Evolutionary conservation across 2,888 invertebrate genomes (phyloP).

Genomic region (Emmelina monodactyla): DNA sequence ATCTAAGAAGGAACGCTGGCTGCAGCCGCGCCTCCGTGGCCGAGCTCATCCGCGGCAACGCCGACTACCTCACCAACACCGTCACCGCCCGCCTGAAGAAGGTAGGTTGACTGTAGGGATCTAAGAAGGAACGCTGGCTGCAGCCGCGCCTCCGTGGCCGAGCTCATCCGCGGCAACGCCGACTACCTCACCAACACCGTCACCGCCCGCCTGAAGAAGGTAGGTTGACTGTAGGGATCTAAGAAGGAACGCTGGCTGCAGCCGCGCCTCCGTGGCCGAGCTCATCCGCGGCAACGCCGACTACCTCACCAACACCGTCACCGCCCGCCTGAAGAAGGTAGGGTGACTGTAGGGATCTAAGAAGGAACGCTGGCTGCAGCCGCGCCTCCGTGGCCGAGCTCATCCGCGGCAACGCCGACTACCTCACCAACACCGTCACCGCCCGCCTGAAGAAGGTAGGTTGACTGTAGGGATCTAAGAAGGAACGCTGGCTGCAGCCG

Average conservation of each 20-base stretch:
- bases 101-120: no score
- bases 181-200: constrained; percentile 80
- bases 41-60: constrained; percentile 71
- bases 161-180: constrained; percentile 72
- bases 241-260: no score
- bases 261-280: constrained; percentile 59
- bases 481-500: no score
- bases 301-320: constrained; percentile 77
- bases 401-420: constrained; percentile 74
- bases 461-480: no score
- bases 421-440: constrained; percentile 75
- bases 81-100: constrained; percentile 71
- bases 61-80: constrained; percentile 78
- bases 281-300: constrained; percentile 75
- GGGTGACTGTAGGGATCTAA: no score
- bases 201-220: constrained; percentile 68
- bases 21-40: constrained; percentile 61
- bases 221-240: no score
- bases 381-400: constrained; percentile 65
- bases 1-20: no score
- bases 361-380: no score
- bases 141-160: constrained; percentile 57
- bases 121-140: no score
- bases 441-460: constrained; percentile 66
- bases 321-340: constrained; percentile 68